Evolutionary conservation across 2,797 vertebrate species (phyloP).

Genomic region (Gallinago nigripennis): DNA sequence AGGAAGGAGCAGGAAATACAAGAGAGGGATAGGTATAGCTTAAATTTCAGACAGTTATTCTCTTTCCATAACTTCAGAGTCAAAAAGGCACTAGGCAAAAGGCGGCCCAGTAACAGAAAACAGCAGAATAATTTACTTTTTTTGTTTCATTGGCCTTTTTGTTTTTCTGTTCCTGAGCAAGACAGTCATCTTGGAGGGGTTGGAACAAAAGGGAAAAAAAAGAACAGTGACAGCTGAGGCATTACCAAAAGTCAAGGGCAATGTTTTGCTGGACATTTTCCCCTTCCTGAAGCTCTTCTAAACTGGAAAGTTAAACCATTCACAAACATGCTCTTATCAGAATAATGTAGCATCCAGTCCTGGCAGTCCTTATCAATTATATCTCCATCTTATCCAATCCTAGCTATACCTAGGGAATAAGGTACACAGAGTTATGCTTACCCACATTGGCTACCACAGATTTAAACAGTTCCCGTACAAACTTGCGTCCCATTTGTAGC

Average conservation of each 20-base stretch:
- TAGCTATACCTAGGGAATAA: neutral
- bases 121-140: neutral
- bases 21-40: neutral
- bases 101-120: neutral
- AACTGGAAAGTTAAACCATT: neutral
- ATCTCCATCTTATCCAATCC: neutral
- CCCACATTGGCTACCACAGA: neutral
- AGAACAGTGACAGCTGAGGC: neutral
- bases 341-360: neutral
- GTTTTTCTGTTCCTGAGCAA: neutral
- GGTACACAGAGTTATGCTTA: neutral
- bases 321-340: neutral
- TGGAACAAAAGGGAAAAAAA: neutral
- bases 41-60: neutral
- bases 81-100: neutral
- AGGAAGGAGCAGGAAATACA: neutral
- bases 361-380: neutral
- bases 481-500: neutral
- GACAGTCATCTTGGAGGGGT: accelerated
- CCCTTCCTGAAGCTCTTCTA: neutral
- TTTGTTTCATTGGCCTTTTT: neutral
- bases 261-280: neutral
- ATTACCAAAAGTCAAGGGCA: neutral
- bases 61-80: neutral
- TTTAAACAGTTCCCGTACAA: neutral